These are phyloP conservation scores for Mycteria americana DNA, from an alignment of 2,797 vertebrate species.

Conservation along the genomic window DNA sequence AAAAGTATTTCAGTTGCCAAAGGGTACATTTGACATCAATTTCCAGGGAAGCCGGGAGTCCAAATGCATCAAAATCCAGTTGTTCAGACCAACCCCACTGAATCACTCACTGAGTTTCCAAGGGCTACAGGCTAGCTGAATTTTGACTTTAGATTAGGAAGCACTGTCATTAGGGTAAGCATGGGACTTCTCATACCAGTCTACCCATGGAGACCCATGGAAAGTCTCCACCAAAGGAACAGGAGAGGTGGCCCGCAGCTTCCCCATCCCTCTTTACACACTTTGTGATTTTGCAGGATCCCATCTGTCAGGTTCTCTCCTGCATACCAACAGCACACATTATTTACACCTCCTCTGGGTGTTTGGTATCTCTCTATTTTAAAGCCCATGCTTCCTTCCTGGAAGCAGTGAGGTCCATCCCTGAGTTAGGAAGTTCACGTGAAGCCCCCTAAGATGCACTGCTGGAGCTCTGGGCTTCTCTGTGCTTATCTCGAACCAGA, in stretches of 20 bases:
- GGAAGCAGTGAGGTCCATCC: neutral
- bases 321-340: neutral
- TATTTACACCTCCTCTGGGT: neutral
- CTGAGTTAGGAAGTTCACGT: neutral
- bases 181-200: neutral
- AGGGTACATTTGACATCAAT: neutral
- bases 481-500: neutral
- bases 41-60: neutral
- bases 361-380: neutral
- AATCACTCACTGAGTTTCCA: neutral
- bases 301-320: neutral
- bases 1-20: conserved; percentile 8
- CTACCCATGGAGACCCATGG: neutral
- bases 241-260: neutral
- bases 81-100: neutral
- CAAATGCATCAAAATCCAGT: neutral
- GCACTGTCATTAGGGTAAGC: accelerated
- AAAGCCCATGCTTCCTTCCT: neutral
- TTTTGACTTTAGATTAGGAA: neutral
- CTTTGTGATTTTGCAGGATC: neutral
- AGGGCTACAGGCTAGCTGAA: neutral
- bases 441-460: neutral
- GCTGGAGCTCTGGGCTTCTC: neutral
- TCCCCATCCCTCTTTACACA: neutral
- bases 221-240: neutral